Conservation (phyloP, 30 jellyfish, hydroid and myxozoan species). For the Morbakka virulenta region DNA sequence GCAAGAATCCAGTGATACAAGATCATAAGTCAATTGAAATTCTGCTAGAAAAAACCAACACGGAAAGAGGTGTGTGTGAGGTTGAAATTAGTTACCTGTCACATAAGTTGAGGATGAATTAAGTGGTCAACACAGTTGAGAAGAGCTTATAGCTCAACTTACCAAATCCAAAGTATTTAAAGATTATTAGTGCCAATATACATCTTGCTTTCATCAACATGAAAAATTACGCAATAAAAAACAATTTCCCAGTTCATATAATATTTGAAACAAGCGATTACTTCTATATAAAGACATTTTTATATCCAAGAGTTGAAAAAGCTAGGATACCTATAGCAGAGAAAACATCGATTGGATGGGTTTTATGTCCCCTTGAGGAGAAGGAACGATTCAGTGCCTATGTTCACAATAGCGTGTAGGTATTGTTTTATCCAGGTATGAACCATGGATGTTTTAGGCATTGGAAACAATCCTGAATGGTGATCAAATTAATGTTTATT, state of each 20-base stretch:
- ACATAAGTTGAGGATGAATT: background rate
- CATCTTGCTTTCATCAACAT: slow-evolving; percentile 49
- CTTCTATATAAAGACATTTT: slow-evolving; percentile 31
- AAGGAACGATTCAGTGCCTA: slow-evolving; percentile 7
- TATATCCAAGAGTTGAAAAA: slow-evolving; percentile 49
- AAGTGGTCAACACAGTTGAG: slow-evolving; percentile 36
- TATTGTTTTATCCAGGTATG: slow-evolving; percentile 58
- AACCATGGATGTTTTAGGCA: slow-evolving; percentile 60
- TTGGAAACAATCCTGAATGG: slow-evolving; percentile 69
- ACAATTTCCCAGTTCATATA: slow-evolving; percentile 25
- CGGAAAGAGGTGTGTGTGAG: slow-evolving; percentile 25
- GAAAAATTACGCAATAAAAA: slow-evolving; percentile 29
- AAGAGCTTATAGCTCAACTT: slow-evolving; percentile 30
- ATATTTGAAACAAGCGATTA: slow-evolving; percentile 48
- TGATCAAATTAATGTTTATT: slow-evolving; percentile 35
- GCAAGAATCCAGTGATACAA: slow-evolving; percentile 45
- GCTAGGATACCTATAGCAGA: slow-evolving; percentile 69
- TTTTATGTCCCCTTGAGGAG: too few relatives aligned
- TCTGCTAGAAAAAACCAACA: slow-evolving; percentile 28
- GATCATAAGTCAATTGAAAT: slow-evolving; percentile 53
- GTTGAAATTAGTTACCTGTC: slow-evolving; percentile 14
- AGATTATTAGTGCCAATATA: slow-evolving; percentile 17
- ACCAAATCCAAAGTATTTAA: slow-evolving; percentile 38
- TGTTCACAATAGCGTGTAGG: slow-evolving; percentile 25
- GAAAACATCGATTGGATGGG: slow-evolving; percentile 72